Conservation (phyloP, 2,888 invertebrate species). For the Meiosimyza decipiens region DNA sequence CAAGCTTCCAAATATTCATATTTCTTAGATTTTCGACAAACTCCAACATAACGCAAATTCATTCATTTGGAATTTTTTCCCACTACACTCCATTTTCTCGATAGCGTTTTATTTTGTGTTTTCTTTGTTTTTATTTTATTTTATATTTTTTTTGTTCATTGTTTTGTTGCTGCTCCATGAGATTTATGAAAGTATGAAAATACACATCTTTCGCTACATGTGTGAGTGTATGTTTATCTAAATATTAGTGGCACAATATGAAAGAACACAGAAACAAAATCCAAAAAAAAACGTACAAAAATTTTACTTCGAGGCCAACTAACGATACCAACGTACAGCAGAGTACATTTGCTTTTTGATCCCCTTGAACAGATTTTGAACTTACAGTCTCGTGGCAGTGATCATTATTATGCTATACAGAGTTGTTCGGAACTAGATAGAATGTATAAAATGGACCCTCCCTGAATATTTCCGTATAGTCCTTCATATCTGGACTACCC, state of each 20-base stretch:
- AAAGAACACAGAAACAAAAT: neutral
- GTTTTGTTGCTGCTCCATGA: neutral
- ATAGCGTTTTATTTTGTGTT: conserved; percentile 6
- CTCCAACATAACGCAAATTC: neutral
- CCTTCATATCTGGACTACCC: too few species aligned
- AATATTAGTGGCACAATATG: conserved; percentile 17
- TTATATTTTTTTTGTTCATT: neutral
- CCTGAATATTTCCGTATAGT: too few species aligned
- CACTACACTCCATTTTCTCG: conserved; percentile 27
- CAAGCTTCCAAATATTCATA: too few species aligned
- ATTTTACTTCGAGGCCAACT: neutral
- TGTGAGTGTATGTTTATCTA: neutral
- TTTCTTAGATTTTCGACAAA: too few species aligned
- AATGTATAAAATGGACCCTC: too few species aligned
- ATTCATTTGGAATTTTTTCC: conserved; percentile 12
- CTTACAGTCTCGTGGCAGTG: too few species aligned
- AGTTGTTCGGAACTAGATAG: too few species aligned
- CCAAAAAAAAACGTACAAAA: neutral
- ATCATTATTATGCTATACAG: too few species aligned
- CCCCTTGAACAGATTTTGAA: too few species aligned
- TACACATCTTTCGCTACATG: neutral
- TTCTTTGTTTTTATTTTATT: neutral
- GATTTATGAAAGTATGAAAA: conserved; percentile 23
- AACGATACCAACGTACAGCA: too few species aligned
- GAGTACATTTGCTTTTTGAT: too few species aligned